Evolutionary conservation across 2,113 vertebrate species (phyloP).

Genomic region (Hippocampus barbouri): DNA sequence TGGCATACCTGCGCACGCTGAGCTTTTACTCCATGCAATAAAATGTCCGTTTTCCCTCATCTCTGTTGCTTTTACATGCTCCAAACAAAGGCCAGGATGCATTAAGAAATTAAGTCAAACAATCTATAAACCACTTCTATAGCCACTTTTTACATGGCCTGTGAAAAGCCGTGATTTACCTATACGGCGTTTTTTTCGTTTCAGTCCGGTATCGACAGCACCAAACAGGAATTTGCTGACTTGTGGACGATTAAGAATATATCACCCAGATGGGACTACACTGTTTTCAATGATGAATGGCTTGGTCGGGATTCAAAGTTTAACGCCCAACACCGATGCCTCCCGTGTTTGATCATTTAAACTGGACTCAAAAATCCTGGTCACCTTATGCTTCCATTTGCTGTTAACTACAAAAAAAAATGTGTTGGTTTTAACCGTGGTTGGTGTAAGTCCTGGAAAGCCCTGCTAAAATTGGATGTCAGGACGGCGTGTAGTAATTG

Average conservation of each 20-base stretch:
- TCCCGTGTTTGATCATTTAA: too few relatives aligned
- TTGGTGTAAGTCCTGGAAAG: neutral
- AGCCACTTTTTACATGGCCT: neutral
- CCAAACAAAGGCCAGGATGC: conserved; percentile 6
- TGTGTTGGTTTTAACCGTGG: neutral
- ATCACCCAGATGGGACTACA: neutral
- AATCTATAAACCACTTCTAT: neutral
- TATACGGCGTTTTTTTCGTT: neutral
- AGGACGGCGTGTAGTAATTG: neutral
- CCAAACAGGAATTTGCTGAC: neutral
- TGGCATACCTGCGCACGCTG: neutral
- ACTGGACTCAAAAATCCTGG: neutral
- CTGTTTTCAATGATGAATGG: neutral
- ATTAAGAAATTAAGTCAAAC: conserved; percentile 17
- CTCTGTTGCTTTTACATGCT: neutral
- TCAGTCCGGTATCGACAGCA: neutral
- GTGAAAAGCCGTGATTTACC: neutral
- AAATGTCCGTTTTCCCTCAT: neutral
- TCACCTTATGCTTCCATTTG: neutral
- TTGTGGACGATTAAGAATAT: neutral
- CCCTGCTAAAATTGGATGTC: neutral
- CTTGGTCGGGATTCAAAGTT: neutral
- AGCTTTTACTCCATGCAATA: conserved; percentile 1
- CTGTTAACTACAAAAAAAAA: neutral
- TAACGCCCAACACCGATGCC: neutral